Evolutionary conservation across 2,113 vertebrate genomes (phyloP).

Genomic region (Arothron firmamentum): DNA sequence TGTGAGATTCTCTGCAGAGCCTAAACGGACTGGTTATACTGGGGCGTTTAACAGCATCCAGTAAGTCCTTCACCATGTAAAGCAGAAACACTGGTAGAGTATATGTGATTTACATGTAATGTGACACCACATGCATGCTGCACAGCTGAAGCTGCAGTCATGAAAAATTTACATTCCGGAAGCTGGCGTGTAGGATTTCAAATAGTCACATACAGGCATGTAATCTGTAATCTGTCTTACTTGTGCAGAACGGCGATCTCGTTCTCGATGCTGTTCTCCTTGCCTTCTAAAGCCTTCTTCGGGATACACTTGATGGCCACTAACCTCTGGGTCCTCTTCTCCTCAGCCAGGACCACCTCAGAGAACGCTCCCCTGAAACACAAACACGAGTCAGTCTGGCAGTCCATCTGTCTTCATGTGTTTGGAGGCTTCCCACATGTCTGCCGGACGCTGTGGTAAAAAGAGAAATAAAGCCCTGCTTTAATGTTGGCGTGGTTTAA

Average conservation of each 20-base stretch:
- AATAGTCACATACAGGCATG: neutral
- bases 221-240: slow-evolving; percentile 70
- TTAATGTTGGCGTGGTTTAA: neutral
- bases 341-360: slow-evolving; percentile 94
- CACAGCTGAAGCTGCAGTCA: slow-evolving; percentile 27
- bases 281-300: slow-evolving; percentile 94
- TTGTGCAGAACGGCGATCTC: slow-evolving; percentile 96
- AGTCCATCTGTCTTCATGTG: slow-evolving; percentile 11
- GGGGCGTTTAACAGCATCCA: too few species aligned
- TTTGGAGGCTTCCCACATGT: slow-evolving; percentile 3
- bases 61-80: too few species aligned
- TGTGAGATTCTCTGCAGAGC: too few species aligned
- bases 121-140: slow-evolving; percentile 16
- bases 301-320: slow-evolving; percentile 97
- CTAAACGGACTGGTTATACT: too few species aligned
- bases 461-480: neutral
- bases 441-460: neutral
- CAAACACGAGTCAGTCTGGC: slow-evolving; percentile 31
- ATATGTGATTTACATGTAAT: slow-evolving; percentile 19
- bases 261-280: slow-evolving; percentile 96
- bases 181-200: slow-evolving; percentile 23
- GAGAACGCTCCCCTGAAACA: slow-evolving; percentile 92
- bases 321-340: slow-evolving; percentile 85
- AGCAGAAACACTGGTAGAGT: too few species aligned
- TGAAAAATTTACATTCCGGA: slow-evolving; percentile 37